A percentile compares a stretch with the other conserved stretches of the same genome.
Evolutionary conservation across 2,113 vertebrate genomes (phyloP).

Genomic region (Oreochromis spilurus): DNA sequence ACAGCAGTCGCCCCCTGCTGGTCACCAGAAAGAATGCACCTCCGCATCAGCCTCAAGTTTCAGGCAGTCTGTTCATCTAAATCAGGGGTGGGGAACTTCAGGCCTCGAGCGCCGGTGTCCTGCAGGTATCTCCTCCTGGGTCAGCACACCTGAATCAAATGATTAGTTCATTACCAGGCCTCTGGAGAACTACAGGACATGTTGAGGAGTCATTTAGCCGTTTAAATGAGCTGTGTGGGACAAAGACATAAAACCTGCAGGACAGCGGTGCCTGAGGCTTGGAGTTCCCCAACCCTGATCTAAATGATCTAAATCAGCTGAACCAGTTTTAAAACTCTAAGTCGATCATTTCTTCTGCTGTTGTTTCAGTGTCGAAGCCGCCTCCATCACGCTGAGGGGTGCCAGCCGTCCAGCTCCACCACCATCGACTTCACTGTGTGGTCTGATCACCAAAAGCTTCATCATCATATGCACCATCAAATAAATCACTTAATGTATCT

Average conservation of each 20-base stretch:
- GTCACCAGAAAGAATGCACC: background rate
- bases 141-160: no score
- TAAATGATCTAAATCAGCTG: background rate
- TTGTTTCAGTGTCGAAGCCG: background rate
- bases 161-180: no score
- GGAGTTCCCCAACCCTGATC: background rate
- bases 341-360: background rate
- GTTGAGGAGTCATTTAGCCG: no score
- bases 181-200: no score
- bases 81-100: background rate
- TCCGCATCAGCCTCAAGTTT: background rate
- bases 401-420: background rate
- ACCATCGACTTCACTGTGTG: rapidly evolving
- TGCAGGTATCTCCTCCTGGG: background rate
- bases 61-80: background rate
- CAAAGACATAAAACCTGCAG: rapidly evolving
- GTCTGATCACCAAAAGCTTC: background rate
- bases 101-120: background rate
- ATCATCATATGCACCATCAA: background rate
- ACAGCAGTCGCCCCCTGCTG: background rate
- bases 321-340: background rate
- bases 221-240: no score
- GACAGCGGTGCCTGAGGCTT: background rate
- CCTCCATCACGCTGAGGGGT: background rate
- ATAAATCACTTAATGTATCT: background rate